Base-by-base conservation (phyloP, 2,888 invertebrate species). In the Limnephilus auricula region DNA sequence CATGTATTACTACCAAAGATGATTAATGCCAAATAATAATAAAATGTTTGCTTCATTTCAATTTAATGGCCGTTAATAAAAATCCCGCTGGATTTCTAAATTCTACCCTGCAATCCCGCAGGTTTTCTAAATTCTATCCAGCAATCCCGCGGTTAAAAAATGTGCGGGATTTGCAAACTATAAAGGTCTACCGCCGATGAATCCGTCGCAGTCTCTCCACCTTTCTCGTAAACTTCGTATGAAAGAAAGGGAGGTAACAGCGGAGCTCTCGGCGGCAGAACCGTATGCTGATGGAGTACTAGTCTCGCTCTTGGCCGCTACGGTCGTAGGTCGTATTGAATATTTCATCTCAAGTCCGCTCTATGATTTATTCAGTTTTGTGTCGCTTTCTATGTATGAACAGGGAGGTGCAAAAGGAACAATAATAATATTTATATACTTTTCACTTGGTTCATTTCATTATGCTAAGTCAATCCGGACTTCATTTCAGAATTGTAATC, bases 341-440 rank as follows among this genome's bases (percentile, higher is more conserved):
- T 92, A 92, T 92, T 92, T 92, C 90, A 92, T 91, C 92, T 89
- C 85, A 90, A 92, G 92, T 89, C 91, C 85, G 45, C 65, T 65
- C 25, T 34, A 92, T 92, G 90, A 92, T 87, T 92, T 92, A 92
- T 92, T 92, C 92, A 92, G 92, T 25, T 65, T 65, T 9, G 65
- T 65, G n/a, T 65, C 9, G 65, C 65, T 65, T 25, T 25, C n/a
- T 65, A 50, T 65, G n/a, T 65, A 6, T 65, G 65, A 65, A 25
- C 65, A n/a, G 65, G 1, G 10, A 65, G 65, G 25, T 65, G 65
- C 65, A 65, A 65, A 6, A 9, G 65, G 65, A 65, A 65, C 65
- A 65, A n/a, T n/a, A 65, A 65, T 25, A 65, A 5, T 65, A 65
- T 65, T 65, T 25, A 2, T 25, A 4, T 65, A 4, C 18, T 25